Percentiles rank a stretch among this genome's conserved stretches.
phyloP scores from a whole-genome alignment of 2,888 invertebrate species.

The Caenorhabditis drosophilae region DNA sequence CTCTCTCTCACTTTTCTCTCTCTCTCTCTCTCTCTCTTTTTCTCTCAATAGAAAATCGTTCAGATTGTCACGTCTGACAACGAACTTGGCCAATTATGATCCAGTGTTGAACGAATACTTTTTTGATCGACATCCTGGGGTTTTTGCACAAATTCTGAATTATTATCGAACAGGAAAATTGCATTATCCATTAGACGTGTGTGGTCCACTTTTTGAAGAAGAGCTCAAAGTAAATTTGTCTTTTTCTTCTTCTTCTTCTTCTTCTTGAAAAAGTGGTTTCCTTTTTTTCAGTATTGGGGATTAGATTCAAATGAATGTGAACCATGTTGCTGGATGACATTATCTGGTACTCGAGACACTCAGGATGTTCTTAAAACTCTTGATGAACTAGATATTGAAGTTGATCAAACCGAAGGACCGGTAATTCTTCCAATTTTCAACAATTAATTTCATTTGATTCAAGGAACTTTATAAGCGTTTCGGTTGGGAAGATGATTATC shows the following conservation, averaged over 20 bases:
- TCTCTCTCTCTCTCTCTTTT: not conserved
- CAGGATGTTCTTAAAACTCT: constrained; percentile 75
- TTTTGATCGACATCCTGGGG: constrained; percentile 86
- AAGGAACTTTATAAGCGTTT: constrained; percentile 79
- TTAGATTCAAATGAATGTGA: constrained; percentile 90
- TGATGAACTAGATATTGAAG: constrained; percentile 65
- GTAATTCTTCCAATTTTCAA: too few relatives aligned
- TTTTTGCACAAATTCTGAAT: constrained; percentile 88
- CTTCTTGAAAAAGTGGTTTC: too few relatives aligned
- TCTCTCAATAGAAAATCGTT: constrained; percentile 2
- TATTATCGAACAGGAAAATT: constrained; percentile 89
- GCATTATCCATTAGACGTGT: constrained; percentile 98
- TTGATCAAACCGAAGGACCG: constrained; percentile 58
- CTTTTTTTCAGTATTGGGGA: too few relatives aligned
- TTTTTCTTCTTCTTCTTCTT: not conserved
- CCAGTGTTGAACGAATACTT: constrained; percentile 99
- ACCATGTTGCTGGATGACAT: constrained; percentile 96
- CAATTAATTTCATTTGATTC: constrained; percentile 4
- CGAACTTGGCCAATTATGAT: constrained; percentile 98
- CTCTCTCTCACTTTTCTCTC: not conserved
- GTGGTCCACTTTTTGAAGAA: constrained; percentile 97
- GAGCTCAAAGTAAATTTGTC: constrained; percentile 79
- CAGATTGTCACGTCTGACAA: constrained; percentile 76
- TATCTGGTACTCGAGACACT: constrained; percentile 73
- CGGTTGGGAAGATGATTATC: constrained; percentile 93